Percentiles rank a stretch among this genome's conserved stretches.
Conservation (phyloP, 2,888 invertebrate genomes). For the Drosophila sordidula region DNA sequence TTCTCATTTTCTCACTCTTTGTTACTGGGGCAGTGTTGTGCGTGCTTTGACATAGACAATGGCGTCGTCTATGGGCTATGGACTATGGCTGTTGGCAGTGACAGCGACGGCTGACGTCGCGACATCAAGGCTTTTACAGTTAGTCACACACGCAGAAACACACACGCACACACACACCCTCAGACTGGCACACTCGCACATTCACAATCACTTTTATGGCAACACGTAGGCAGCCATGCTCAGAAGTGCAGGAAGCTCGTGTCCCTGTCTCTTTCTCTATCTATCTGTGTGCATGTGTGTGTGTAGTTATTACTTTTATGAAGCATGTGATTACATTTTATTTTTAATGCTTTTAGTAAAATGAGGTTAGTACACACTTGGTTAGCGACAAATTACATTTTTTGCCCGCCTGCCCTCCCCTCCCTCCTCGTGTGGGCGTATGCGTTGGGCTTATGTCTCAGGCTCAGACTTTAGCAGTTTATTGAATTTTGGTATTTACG, state of each 20-base stretch:
- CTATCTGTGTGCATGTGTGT: slow-evolving; percentile 31
- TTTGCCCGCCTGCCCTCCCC: slow-evolving; percentile 20
- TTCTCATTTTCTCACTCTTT: not conserved
- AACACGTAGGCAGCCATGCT: slow-evolving; percentile 72
- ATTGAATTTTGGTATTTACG: slow-evolving; percentile 46
- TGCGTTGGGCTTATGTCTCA: slow-evolving; percentile 10
- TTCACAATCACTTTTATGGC: slow-evolving; percentile 63
- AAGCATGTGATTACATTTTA: slow-evolving; percentile 81
- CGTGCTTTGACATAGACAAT: slow-evolving; percentile 66
- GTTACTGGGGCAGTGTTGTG: slow-evolving; percentile 25
- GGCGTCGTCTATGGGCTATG: slow-evolving; percentile 27
- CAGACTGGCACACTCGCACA: slow-evolving; percentile 11
- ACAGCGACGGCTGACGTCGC: slow-evolving; percentile 45
- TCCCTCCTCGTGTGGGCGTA: not conserved
- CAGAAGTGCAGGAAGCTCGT: slow-evolving; percentile 70
- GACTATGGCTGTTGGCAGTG: slow-evolving; percentile 53
- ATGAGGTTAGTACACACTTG: slow-evolving; percentile 81
- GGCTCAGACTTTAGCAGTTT: slow-evolving; percentile 23
- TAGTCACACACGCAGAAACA: slow-evolving; percentile 33
- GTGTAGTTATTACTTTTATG: slow-evolving; percentile 82
- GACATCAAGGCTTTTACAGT: slow-evolving; percentile 53
- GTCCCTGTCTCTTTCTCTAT: slow-evolving; percentile 10
- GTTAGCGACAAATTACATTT: slow-evolving; percentile 80
- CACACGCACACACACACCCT: slow-evolving; percentile 13
- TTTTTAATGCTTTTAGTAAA: slow-evolving; percentile 80